Conservation (phyloP, 2,888 invertebrate genomes). For the Archips xylosteana region DNA sequence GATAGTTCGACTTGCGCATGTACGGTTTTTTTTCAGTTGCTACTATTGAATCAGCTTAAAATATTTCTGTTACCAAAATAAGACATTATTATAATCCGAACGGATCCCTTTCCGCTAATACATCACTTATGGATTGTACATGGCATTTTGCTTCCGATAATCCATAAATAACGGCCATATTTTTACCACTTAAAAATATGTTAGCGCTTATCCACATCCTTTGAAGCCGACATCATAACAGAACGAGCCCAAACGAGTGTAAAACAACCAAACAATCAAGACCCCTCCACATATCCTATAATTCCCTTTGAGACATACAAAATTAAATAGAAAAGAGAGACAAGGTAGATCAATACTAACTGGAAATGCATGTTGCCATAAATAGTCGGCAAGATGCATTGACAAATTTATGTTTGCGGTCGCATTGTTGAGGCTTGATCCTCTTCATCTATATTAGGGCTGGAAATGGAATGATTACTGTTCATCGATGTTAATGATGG, state of each 20-base stretch:
- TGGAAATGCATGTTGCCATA: slow-evolving; percentile 65
- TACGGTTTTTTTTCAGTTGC: too few species aligned
- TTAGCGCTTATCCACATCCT: slow-evolving; percentile 67
- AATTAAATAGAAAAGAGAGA: slow-evolving; percentile 37
- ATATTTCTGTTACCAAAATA: slow-evolving; percentile 39
- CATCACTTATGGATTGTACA: slow-evolving; percentile 73
- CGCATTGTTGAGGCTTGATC: slow-evolving; percentile 37
- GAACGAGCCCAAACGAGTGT: slow-evolving; percentile 58
- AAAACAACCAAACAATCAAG: slow-evolving; percentile 46
- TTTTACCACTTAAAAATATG: slow-evolving; percentile 78
- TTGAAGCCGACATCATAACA: slow-evolving; percentile 70
- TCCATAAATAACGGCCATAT: slow-evolving; percentile 71
- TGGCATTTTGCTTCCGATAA: slow-evolving; percentile 75
- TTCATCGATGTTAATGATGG: slow-evolving; percentile 30
- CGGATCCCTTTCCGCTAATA: slow-evolving; percentile 68
- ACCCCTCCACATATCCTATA: slow-evolving; percentile 28
- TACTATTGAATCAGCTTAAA: background rate
- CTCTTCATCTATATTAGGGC: slow-evolving; percentile 53
- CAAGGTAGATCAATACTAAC: slow-evolving; percentile 54
- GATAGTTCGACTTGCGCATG: too few species aligned
- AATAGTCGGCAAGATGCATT: slow-evolving; percentile 66
- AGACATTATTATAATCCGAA: slow-evolving; percentile 47
- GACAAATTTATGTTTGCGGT: slow-evolving; percentile 53
- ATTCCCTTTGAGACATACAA: slow-evolving; percentile 24
- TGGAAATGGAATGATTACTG: slow-evolving; percentile 47